phyloP scores from a whole-genome alignment of 2,797 vertebrate genomes.

The Glossophaga mutica region DNA sequence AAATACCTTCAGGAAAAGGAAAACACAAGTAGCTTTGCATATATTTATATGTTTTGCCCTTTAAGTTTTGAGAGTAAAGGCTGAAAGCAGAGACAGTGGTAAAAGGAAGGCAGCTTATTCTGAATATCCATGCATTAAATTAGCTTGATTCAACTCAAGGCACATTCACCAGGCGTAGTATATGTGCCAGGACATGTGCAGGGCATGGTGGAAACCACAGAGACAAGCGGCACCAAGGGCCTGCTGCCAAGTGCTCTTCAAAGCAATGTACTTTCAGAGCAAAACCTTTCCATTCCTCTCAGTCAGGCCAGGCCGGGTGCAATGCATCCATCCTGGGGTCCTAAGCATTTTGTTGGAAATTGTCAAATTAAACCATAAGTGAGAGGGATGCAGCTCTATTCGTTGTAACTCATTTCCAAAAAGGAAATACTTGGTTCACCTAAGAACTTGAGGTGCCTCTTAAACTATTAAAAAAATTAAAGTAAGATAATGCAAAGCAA shows the following conservation, averaged over 20 bases:
- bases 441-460: not conserved
- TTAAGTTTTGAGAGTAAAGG: constrained; percentile 77
- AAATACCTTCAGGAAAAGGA: constrained; percentile 76
- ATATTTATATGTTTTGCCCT: constrained; percentile 79
- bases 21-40: constrained; percentile 77
- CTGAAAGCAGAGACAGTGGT: constrained; percentile 69
- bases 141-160: not conserved
- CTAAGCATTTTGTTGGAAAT: not conserved
- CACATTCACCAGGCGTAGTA: not conserved
- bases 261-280: not conserved
- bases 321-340: not conserved
- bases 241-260: not conserved
- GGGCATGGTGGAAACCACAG: not conserved
- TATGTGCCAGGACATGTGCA: not conserved
- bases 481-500: constrained; percentile 15
- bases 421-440: constrained; percentile 5
- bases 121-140: constrained; percentile 54
- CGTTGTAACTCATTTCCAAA: not conserved
- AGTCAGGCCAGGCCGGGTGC: not conserved
- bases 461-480: not conserved
- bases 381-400: not conserved
- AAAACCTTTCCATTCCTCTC: not conserved
- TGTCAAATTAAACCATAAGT: not conserved
- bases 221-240: not conserved
- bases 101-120: constrained; percentile 53